phyloP scores from a whole-genome alignment of 1,140 invertebrate species.

The Tyrophagus putrescentiae region DNA sequence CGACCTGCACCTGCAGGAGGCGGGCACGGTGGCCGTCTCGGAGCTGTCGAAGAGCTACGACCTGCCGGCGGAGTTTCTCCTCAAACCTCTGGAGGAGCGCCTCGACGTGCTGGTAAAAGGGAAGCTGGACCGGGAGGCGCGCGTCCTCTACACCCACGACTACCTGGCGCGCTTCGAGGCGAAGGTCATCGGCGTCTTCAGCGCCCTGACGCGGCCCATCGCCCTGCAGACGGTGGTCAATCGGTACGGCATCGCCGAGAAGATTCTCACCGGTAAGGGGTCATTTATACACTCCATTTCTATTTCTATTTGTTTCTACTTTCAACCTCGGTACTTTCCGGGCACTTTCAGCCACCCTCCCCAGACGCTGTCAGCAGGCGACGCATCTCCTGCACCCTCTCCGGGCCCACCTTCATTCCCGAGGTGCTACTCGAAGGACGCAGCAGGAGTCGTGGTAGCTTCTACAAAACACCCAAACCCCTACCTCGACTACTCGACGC shows the following conservation, averaged over 20 bases:
- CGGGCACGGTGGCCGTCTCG: slow-evolving; percentile 65
- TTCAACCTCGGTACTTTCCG: background rate
- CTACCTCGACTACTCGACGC: slow-evolving; percentile 77
- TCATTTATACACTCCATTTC: background rate
- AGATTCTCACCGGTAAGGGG: slow-evolving; percentile 55
- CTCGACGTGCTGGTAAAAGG: slow-evolving; percentile 65
- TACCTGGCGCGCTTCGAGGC: slow-evolving; percentile 70
- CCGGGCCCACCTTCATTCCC: slow-evolving; percentile 64
- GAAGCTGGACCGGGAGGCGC: slow-evolving; percentile 65
- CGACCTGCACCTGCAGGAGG: slow-evolving; percentile 69
- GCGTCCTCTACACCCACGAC: slow-evolving; percentile 71
- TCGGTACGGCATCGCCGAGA: slow-evolving; percentile 62
- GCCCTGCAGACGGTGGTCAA: slow-evolving; percentile 59
- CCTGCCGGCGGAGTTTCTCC: slow-evolving; percentile 73
- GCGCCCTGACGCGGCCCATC: slow-evolving; percentile 70
- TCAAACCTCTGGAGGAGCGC: slow-evolving; percentile 51
- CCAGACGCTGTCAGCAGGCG: slow-evolving; percentile 50
- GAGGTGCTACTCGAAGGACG: slow-evolving; percentile 67
- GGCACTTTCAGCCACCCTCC: slow-evolving; percentile 45
- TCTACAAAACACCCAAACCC: slow-evolving; percentile 87
- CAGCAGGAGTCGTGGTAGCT: slow-evolving; percentile 74
- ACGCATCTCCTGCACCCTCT: slow-evolving; percentile 49
- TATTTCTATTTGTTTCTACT: slow-evolving; percentile 6
- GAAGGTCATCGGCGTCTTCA: slow-evolving; percentile 66
- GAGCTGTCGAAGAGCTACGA: slow-evolving; percentile 78